Conservation (phyloP, 2,888 invertebrate genomes). For the Phasia obesa region DNA sequence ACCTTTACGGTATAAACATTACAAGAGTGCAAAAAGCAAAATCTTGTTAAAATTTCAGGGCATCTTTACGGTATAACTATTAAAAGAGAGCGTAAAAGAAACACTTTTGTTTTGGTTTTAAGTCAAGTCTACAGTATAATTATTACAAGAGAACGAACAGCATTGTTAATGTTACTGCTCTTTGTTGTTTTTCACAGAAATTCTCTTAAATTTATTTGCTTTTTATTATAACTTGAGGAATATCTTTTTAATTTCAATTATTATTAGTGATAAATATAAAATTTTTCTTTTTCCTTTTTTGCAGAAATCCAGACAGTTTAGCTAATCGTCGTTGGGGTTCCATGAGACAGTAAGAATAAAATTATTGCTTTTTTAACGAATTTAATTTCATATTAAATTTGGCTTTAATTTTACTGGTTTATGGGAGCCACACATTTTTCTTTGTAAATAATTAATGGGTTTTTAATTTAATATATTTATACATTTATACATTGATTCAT, state of each 20-base stretch:
- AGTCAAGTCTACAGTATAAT: slow-evolving; percentile 32
- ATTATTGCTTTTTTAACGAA: slow-evolving; percentile 3
- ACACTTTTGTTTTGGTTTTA: not conserved
- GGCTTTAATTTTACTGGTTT: slow-evolving; percentile 33
- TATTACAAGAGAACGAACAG: not conserved
- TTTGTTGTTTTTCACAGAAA: not conserved
- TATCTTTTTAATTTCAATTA: not conserved
- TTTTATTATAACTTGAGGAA: not conserved
- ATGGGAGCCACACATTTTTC: slow-evolving; percentile 4
- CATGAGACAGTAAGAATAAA: slow-evolving; percentile 85
- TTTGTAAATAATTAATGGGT: slow-evolving; percentile 44
- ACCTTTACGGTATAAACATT: too few species aligned
- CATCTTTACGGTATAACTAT: not conserved
- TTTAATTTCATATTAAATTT: slow-evolving; percentile 20
- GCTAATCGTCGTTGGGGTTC: slow-evolving; percentile 87
- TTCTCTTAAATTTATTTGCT: not conserved
- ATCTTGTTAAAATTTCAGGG: too few species aligned
- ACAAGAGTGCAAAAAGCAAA: too few species aligned
- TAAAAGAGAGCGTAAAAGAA: too few species aligned
- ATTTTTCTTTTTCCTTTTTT: slow-evolving; percentile 75
- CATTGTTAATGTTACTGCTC: not conserved
- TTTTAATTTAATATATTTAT: not conserved
- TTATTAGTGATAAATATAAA: not conserved
- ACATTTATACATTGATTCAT: too few species aligned
- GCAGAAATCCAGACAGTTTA: slow-evolving; percentile 85